Evolutionary conservation across 1,140 invertebrate genomes (phyloP), one percentile per base, ranked within the genome.

Genomic region (Drosophila novamexicana): DNA sequence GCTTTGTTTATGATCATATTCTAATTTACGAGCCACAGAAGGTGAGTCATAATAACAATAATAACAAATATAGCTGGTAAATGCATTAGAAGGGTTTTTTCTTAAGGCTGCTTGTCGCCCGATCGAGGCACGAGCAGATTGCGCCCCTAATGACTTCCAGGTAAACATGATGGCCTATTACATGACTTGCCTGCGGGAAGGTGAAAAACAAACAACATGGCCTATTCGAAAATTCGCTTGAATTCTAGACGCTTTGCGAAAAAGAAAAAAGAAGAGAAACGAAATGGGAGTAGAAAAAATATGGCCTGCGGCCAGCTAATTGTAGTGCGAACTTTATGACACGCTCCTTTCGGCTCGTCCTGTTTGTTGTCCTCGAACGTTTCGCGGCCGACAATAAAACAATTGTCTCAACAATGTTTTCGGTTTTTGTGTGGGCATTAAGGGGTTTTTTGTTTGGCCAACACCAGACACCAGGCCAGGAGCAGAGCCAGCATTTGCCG

Each of bases 131-230:
- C 62, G 62, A 36, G 57, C 56, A 69, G n/a, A 52, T 56, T 73
- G 65, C 16, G 79, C 75, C 75, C 39, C 83, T 85, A 89, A 89
- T 89, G 85, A 90, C 85, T 89, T 89, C 81, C 84, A 89, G 84
- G 84, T 89, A 89, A 62, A 73, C 39, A 64, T 64, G 9, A 45
- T 16, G 56, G 67, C 61, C 65, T 72, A 64, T 89, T 89, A 73
- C 84, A 89, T 89, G 84, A 86, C 72, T 82, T 59, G 81, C 49
- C 69, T 57, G 75, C 34, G 69, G 65, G 22, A 47, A 45, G 9
- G 44, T 6, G n/a, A 22, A 47, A 49, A 52, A 74, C 14, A 54
- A 45, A 14, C 14, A 65, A 68, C 64, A 42, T 53, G 49, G 56
- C 63, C 79, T 69, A 54, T 56, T 42, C 59, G 14, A 37, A 83